Conservation (phyloP, 1,140 invertebrate genomes). For the Sminthurides bifidus region DNA sequence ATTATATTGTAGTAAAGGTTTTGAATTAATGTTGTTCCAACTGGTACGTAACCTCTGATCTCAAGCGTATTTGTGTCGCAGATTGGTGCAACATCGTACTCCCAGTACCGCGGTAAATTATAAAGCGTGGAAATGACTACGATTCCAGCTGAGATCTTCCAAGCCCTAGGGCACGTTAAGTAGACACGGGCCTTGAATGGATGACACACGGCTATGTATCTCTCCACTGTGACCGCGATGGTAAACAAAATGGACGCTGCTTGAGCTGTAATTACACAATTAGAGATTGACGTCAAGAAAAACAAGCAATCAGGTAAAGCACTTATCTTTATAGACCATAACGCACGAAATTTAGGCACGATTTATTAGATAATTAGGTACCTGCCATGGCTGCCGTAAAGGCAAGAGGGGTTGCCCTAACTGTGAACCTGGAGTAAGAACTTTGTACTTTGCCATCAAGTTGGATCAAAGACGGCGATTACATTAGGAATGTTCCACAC, state of each 20-base stretch:
- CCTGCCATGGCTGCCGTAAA: neutral
- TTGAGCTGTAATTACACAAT: constrained; percentile 35
- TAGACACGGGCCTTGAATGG: constrained; percentile 72
- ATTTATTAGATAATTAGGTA: neutral
- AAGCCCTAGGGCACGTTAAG: constrained; percentile 77
- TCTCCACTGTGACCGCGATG: constrained; percentile 83
- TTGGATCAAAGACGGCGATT: neutral
- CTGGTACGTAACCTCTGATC: neutral
- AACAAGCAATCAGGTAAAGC: neutral
- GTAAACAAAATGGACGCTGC: constrained; percentile 92
- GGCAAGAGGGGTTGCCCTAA: neutral
- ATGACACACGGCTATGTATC: constrained; percentile 92
- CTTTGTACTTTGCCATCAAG: neutral
- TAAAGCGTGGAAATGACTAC: constrained; percentile 69
- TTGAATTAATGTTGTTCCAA: neutral
- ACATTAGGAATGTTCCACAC: constrained; percentile 3
- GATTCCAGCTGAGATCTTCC: constrained; percentile 67
- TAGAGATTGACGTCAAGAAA: neutral
- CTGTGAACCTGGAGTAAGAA: neutral
- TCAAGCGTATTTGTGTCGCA: neutral
- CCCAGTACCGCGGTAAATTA: constrained; percentile 60
- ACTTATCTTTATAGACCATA: neutral
- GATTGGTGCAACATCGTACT: constrained; percentile 23
- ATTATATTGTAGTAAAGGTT: constrained; percentile 7
- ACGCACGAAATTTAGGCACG: neutral